Conservation (phyloP, 2,888 invertebrate species). For the Drosophila niveifrons region DNA sequence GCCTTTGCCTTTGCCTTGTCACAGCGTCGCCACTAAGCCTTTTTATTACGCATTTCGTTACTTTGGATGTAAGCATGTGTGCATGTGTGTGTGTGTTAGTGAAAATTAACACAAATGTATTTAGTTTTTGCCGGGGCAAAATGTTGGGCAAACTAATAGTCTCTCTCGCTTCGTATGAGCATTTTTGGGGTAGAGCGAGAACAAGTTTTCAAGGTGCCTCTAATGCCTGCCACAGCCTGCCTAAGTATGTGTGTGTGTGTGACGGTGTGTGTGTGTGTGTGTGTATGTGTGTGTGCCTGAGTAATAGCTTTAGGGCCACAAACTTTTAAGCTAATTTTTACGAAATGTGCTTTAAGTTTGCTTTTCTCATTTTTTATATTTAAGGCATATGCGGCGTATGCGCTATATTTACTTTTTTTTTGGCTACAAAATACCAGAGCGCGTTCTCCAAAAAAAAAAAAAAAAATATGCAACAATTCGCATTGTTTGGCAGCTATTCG, state of each 20-base stretch:
- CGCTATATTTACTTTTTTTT: conserved; percentile 5
- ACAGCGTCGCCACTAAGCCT: conserved; percentile 55
- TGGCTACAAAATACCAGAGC: conserved; percentile 9
- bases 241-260: conserved; percentile 3
- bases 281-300: conserved; percentile 39
- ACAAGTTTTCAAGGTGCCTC: conserved; percentile 58
- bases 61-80: conserved; percentile 12
- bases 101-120: conserved; percentile 81
- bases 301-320: conserved; percentile 55
- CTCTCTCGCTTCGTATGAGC: conserved; percentile 30
- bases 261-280: conserved; percentile 13
- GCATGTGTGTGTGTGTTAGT: conserved; percentile 42
- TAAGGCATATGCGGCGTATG: conserved; percentile 20
- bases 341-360: conserved; percentile 33
- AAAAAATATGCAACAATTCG: conserved; percentile 43
- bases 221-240: conserved; percentile 38
- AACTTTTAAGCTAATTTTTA: conserved; percentile 65
- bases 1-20: conserved; percentile 45
- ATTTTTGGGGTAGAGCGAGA: conserved; percentile 14
- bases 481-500: conserved; percentile 32
- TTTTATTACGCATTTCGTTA: conserved; percentile 54
- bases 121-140: conserved; percentile 62
- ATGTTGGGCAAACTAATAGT: conserved; percentile 61
- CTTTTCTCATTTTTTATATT: background rate
- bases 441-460: conserved; percentile 3